Evolutionary conservation across 2,888 invertebrate genomes (phyloP).

Genomic region (Cheilosia pagana): DNA sequence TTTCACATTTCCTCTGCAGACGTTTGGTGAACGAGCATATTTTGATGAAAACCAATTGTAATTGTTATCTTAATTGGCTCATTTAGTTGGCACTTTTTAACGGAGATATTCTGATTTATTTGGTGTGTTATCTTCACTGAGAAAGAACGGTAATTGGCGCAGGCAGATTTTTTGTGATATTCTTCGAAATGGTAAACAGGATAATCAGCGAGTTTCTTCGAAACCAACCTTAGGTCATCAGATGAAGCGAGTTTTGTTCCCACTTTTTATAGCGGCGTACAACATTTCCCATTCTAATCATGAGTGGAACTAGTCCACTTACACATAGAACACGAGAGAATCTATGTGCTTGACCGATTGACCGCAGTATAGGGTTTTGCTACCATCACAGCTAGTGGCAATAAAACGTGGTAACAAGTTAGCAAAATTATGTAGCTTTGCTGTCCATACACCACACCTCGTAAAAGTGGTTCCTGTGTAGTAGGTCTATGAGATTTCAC

Average conservation of each 20-base stretch:
- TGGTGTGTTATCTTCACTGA: not conserved
- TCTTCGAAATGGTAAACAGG: conserved; percentile 29
- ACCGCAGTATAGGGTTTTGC: conserved; percentile 34
- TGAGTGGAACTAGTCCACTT: conserved; percentile 59
- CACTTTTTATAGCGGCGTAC: not conserved
- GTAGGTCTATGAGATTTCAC: conserved; percentile 33
- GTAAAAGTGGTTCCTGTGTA: conserved; percentile 36
- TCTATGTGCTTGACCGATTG: conserved; percentile 56
- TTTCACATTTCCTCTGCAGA: conserved; percentile 6
- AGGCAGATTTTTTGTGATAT: not conserved
- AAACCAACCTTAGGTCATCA: conserved; percentile 43
- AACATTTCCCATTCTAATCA: conserved; percentile 53
- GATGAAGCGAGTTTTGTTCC: conserved; percentile 12
- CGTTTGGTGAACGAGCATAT: not conserved
- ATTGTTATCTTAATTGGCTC: conserved; percentile 66
- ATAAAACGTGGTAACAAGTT: conserved; percentile 39
- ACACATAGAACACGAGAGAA: conserved; percentile 6
- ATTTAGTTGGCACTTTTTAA: conserved; percentile 45
- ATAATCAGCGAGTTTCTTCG: conserved; percentile 17
- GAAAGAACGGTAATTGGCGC: not conserved
- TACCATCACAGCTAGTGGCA: conserved; percentile 11
- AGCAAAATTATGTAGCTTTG: conserved; percentile 23
- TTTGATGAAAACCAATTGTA: conserved; percentile 51
- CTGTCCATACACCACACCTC: conserved; percentile 50
- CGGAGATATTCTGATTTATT: conserved; percentile 32